Evolutionary conservation across 1,140 invertebrate species (phyloP).

Genomic region (Pentalonia nigronervosa): DNA sequence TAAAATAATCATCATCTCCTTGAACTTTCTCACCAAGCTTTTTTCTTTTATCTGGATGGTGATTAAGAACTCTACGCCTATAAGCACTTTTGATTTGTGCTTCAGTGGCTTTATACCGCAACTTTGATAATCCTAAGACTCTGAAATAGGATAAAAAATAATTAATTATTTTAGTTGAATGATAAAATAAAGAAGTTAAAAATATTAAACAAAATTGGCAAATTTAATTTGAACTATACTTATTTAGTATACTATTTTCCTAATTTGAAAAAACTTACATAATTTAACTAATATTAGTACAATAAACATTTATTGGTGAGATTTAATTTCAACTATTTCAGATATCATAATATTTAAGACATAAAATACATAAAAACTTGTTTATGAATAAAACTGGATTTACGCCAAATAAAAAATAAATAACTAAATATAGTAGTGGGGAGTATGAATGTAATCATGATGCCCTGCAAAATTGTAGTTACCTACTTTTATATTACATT

Average conservation of each 20-base stretch:
- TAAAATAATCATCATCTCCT: slow-evolving; percentile 94
- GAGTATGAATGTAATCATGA: not conserved
- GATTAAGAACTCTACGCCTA: slow-evolving; percentile 87
- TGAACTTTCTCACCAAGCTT: slow-evolving; percentile 83
- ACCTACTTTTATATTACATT: not conserved
- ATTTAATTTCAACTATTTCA: not conserved
- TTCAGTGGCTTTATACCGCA: slow-evolving; percentile 83
- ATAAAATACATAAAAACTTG: not conserved
- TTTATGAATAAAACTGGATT: not conserved
- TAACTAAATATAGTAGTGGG: not conserved
- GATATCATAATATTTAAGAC: not conserved
- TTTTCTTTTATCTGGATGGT: slow-evolving; percentile 97
- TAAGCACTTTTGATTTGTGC: slow-evolving; percentile 93
- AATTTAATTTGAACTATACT: no score
- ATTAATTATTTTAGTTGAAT: not conserved
- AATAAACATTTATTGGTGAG: not conserved
- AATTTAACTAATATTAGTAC: not conserved
- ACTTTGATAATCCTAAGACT: slow-evolving; percentile 85
- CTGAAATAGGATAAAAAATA: slow-evolving; percentile 84
- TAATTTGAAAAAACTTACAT: no score
- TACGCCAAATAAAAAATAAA: not conserved
- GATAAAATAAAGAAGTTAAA: not conserved
- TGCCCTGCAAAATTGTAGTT: not conserved
- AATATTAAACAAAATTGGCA: not conserved
- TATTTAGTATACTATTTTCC: no score